Base-by-base conservation (phyloP, 2,888 invertebrate genomes). In the Metopia argyrocephala region DNA sequence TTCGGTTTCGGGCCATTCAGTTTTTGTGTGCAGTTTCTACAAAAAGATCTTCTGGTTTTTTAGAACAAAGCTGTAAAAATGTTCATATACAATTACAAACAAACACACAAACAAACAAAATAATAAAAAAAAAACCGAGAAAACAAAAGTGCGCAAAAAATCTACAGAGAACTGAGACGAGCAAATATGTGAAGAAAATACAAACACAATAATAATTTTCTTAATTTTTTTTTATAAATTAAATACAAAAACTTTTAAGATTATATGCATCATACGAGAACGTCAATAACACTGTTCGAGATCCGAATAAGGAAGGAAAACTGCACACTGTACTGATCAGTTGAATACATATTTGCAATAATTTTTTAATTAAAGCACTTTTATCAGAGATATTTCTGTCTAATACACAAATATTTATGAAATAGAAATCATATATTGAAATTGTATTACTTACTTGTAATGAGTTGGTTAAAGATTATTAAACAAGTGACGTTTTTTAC, bases 41-140 rank as follows among this genome's bases (percentile, higher is more conserved):
- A 81, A 81, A 81, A 38, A 78, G 81, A 81, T 81, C 81, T 74
- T 81, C 78, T 78, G 78, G 78, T 78, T 81, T 78, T 81, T 81
- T 78, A 78, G 78, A 81, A 78, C 78, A 81, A 81, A 78, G 74
- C 78, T 75, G 78, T 78, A 78, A 74, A 76, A 54, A 66, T 46
- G 64, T 54, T 48, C 61, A 52, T 12, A 46, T 15, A 15, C 15
- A 38, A 56, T 27, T 20, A 21, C 28, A 48, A 48, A 71, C 65
- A 78, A 18, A 50, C 1, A 38, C 38, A 0, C 15, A 15, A 5
- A 4, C 15, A 38, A 38, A 38, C 38, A 38, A 38, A 38, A 38
- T 38, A 38, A 12, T 38, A 12, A 38, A 9, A 38, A 38, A 38
- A 12, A 15, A 9, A 12, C 15, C 9, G 15, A 38, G 38, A 38